Conservation (phyloP, 2,113 vertebrate species). For the Caranx melampygus region DNA sequence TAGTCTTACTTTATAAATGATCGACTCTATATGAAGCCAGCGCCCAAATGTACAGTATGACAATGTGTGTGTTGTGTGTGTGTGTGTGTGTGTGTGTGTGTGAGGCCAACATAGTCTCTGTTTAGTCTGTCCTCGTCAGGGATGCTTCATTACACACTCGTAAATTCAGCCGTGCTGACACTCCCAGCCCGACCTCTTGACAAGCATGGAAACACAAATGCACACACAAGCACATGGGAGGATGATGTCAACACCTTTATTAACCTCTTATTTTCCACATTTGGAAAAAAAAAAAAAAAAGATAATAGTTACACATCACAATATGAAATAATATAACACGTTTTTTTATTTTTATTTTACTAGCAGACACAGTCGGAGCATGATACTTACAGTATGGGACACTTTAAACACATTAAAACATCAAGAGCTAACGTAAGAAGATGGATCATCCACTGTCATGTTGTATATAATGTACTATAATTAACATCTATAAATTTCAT, state of each 20-base stretch:
- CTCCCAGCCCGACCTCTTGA: conserved; percentile 49
- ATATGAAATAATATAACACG: background rate
- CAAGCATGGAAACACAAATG: conserved; percentile 40
- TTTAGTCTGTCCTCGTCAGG: conserved; percentile 73
- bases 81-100: conserved; percentile 14
- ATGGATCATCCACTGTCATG: background rate
- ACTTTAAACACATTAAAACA: background rate
- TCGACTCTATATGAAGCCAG: background rate
- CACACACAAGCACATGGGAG: background rate
- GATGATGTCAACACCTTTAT: background rate
- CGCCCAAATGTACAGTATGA: background rate
- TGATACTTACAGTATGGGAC: background rate
- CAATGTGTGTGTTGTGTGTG: background rate
- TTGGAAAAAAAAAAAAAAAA: background rate
- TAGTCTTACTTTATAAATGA: background rate
- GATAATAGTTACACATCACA: background rate
- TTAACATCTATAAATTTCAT: background rate
- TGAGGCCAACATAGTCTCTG: conserved; percentile 49
- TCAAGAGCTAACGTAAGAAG: background rate
- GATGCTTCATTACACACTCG: conserved; percentile 71
- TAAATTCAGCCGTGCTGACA: conserved; percentile 68
- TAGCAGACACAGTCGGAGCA: background rate
- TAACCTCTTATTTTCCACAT: background rate
- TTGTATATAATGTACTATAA: background rate
- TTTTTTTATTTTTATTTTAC: background rate